Evolutionary conservation across 2,797 vertebrate genomes (phyloP).

Genomic region (Anableps anableps): DNA sequence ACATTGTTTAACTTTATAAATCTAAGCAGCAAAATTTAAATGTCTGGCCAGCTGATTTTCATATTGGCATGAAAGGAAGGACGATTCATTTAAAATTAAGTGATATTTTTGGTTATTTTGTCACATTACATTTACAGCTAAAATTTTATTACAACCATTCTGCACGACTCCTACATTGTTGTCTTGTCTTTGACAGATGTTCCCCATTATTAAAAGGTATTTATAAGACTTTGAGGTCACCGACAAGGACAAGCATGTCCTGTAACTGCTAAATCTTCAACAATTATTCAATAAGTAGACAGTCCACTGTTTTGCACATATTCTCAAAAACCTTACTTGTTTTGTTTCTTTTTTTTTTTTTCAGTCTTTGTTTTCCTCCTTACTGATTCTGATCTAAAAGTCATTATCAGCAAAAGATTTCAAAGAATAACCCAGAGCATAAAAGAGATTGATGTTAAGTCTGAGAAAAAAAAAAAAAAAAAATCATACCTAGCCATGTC

Average conservation of each 20-base stretch:
- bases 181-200: slow-evolving; percentile 16
- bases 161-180: neutral
- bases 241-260: slow-evolving; percentile 32
- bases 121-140: neutral
- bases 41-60: neutral
- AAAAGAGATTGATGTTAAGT: neutral
- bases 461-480: neutral
- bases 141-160: neutral
- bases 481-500: neutral
- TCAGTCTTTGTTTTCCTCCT: neutral
- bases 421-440: neutral
- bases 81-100: neutral
- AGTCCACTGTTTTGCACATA: slow-evolving; percentile 3
- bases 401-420: neutral
- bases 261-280: slow-evolving; percentile 24
- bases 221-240: neutral
- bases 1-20: neutral
- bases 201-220: neutral
- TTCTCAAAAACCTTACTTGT: neutral
- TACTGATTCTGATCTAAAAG: neutral
- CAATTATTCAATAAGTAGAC: slow-evolving; percentile 37
- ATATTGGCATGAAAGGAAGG: neutral
- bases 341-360: neutral
- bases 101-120: neutral
- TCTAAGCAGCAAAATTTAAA: neutral